phyloP scores from a whole-genome alignment of 1,140 invertebrate genomes.

The Drosophila yakuba region DNA sequence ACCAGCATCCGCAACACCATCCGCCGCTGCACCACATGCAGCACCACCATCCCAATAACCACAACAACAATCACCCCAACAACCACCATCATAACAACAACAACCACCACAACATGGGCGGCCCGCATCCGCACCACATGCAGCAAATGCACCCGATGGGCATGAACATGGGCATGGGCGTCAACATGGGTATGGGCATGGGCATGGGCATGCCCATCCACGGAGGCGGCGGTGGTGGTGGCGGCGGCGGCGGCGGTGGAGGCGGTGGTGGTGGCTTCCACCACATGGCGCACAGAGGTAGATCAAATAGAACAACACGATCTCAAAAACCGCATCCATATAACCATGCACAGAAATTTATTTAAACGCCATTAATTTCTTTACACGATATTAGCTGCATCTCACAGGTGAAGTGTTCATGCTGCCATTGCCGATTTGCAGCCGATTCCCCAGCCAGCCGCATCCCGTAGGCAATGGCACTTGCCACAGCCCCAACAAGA shows the following conservation, averaged over 20 bases:
- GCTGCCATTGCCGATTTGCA: slow-evolving; percentile 78
- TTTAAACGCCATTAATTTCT: slow-evolving; percentile 81
- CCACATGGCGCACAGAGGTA: slow-evolving; percentile 85
- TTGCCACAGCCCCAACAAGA: slow-evolving; percentile 40
- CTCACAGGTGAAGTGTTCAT: slow-evolving; percentile 80
- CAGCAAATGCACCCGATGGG: slow-evolving; percentile 63
- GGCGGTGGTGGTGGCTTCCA: slow-evolving; percentile 61
- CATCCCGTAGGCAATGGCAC: slow-evolving; percentile 22
- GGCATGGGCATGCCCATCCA: slow-evolving; percentile 53
- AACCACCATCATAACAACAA: slow-evolving; percentile 27
- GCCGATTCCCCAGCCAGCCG: slow-evolving; percentile 40
- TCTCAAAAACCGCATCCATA: slow-evolving; percentile 85
- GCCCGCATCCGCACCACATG: slow-evolving; percentile 59
- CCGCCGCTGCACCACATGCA: slow-evolving; percentile 41
- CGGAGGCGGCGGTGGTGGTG: slow-evolving; percentile 40
- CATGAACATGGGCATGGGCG: slow-evolving; percentile 48
- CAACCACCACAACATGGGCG: slow-evolving; percentile 36
- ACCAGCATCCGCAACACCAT: slow-evolving; percentile 45
- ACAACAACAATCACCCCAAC: slow-evolving; percentile 32
- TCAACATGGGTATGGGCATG: slow-evolving; percentile 55
- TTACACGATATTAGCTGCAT: slow-evolving; percentile 82
- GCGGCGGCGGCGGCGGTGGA: slow-evolving; percentile 26
- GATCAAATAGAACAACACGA: slow-evolving; percentile 82
- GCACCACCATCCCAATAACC: slow-evolving; percentile 31
- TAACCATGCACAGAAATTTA: slow-evolving; percentile 84